Base-by-base conservation (phyloP, 2,113 vertebrate genomes). In the Oncorhynchus masou region DNA sequence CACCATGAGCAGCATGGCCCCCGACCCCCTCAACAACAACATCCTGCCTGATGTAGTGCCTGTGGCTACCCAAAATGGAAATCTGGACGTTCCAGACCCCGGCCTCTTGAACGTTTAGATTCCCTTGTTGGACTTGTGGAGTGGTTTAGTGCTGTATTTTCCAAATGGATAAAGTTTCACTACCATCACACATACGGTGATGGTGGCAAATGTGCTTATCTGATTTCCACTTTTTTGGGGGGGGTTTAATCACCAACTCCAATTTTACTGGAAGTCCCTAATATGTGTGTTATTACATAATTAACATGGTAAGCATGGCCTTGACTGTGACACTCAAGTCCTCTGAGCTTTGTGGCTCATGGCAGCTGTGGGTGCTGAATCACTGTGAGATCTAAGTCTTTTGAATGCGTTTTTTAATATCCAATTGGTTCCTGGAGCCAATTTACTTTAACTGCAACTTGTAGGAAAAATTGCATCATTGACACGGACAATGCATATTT, bases 11-110 rank as follows among this genome's bases (percentile, higher is more conserved):
- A 54, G 51, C 51, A 85, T 85, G 31, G 77, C 79, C 65, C 71
- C 73, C 0, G 74, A 91, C 78, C 93, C 95, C 27, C 91, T 93
- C 77, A 92, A 94, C 81, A 92, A 93, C 65, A 88, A 86, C 86
- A 94, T 92, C 83, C 92, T 95, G 84, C 87, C 89, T 80, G 54
- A 92, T 15, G 51, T 54, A 15, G 51, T 54, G 13, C 51, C 51
- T 82, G 49, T 84, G 67, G 92, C 94, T 87, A 84, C 93, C 83
- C 94, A 94, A 83, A 96, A 95, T 76, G 94, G 95, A 76, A 96
- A 94, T 88, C 88, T 95, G 85, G 84, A 87, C 79, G 89, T 92
- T 80, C 86, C 91, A 69, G 93, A 94, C 81, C 88, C 94, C 7
- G 93, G 94, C 79, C 89, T 93, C 34, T 93, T 95, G 88, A 94